Percentiles rank a stretch among this genome's conserved stretches.
phyloP scores from a whole-genome alignment of 1,140 invertebrate species.

The Ostrea denselamellosa region DNA sequence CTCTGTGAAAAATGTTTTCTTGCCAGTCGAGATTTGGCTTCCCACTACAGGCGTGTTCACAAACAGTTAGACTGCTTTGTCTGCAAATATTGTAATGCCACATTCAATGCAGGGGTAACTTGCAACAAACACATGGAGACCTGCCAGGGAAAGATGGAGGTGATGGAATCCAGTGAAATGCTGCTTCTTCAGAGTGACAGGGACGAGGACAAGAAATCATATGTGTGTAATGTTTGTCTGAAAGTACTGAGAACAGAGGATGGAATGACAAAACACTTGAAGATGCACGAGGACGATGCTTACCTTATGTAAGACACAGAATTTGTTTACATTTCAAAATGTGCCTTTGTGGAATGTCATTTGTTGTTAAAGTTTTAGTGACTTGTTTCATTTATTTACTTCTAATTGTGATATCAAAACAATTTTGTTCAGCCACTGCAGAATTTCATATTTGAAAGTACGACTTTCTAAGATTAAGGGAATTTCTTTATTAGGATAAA shows the following conservation, averaged over 20 bases:
- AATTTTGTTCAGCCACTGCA: too few species aligned
- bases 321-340: neutral
- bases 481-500: too few species aligned
- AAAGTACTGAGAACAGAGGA: constrained; percentile 6
- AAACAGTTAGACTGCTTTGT: constrained; percentile 33
- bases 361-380: too few species aligned
- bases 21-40: neutral
- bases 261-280: neutral
- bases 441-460: too few species aligned
- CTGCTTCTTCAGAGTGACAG: neutral
- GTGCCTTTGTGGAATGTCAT: too few species aligned
- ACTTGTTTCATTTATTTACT: too few species aligned
- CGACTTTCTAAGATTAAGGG: too few species aligned
- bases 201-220: neutral
- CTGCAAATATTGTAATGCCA: constrained; percentile 5
- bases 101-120: neutral
- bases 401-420: too few species aligned
- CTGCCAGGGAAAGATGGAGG: neutral
- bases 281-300: neutral
- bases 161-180: neutral
- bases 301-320: neutral
- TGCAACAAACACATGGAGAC: neutral
- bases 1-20: constrained; percentile 27
- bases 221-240: constrained; percentile 25
- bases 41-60: constrained; percentile 12